phyloP scores from a whole-genome alignment of 2,888 invertebrate species.

The Drosophila villosipedis region DNA sequence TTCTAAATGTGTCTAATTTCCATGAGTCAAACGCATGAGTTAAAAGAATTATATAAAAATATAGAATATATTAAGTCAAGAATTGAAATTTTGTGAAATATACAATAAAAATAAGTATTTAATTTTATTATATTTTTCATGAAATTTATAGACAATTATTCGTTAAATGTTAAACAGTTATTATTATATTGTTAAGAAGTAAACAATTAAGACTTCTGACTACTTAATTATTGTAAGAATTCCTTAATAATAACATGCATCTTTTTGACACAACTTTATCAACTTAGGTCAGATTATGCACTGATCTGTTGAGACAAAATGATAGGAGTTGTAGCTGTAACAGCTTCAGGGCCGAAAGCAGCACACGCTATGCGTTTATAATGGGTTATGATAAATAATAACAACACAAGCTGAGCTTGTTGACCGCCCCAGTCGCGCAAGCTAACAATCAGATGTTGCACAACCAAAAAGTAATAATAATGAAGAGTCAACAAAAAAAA shows the following conservation, averaged over 20 bases:
- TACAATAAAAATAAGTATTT: background rate
- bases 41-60: background rate
- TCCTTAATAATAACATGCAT: background rate
- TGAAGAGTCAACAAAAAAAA: conserved; percentile 17
- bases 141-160: background rate
- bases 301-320: conserved; percentile 6
- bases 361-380: conserved; percentile 31
- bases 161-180: background rate
- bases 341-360: conserved; percentile 20
- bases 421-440: conserved; percentile 46
- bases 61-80: background rate
- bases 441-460: conserved; percentile 44
- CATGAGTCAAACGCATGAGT: background rate
- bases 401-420: conserved; percentile 22
- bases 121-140: background rate
- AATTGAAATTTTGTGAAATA: background rate
- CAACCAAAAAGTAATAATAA: conserved; percentile 53
- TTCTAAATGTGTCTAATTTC: background rate
- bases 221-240: background rate
- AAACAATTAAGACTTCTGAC: background rate
- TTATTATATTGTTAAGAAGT: background rate
- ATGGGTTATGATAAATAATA: conserved; percentile 38
- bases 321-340: background rate
- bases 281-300: background rate
- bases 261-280: background rate